Evolutionary conservation across 2,113 vertebrate species (phyloP).

Genomic region (Ifrita kowaldi): DNA sequence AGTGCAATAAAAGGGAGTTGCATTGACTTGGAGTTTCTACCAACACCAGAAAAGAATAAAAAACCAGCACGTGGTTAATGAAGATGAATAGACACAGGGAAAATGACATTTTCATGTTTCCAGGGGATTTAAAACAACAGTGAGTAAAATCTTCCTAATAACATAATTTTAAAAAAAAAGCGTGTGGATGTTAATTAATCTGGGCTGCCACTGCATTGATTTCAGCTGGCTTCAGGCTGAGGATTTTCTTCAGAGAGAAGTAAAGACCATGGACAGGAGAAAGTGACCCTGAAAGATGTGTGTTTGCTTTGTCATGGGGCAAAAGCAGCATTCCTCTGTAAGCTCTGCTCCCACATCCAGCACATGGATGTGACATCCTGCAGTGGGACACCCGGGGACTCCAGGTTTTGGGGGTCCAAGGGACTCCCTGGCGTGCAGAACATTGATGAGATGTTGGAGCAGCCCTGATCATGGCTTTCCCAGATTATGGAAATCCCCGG

Average conservation of each 20-base stretch:
- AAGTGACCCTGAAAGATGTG: not conserved
- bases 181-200: not conserved
- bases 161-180: conserved; percentile 31
- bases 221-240: not conserved
- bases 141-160: conserved; percentile 18
- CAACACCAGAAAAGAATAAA: not conserved
- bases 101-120: conserved; percentile 40
- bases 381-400: not conserved
- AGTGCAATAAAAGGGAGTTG: not conserved
- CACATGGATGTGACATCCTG: not conserved
- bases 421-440: not conserved
- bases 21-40: not conserved
- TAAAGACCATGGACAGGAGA: not conserved
- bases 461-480: not conserved
- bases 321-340: not conserved
- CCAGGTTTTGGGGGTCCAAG: not conserved
- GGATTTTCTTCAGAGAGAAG: not conserved
- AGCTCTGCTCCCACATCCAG: not conserved
- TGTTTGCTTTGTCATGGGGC: fast-evolving
- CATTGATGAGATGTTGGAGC: fast-evolving
- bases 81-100: conserved; percentile 11
- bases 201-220: not conserved
- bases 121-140: conserved; percentile 29
- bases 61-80: conserved; percentile 22
- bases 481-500: not conserved